Conservation (phyloP, 2,888 invertebrate genomes). For the Timema podura region DNA sequence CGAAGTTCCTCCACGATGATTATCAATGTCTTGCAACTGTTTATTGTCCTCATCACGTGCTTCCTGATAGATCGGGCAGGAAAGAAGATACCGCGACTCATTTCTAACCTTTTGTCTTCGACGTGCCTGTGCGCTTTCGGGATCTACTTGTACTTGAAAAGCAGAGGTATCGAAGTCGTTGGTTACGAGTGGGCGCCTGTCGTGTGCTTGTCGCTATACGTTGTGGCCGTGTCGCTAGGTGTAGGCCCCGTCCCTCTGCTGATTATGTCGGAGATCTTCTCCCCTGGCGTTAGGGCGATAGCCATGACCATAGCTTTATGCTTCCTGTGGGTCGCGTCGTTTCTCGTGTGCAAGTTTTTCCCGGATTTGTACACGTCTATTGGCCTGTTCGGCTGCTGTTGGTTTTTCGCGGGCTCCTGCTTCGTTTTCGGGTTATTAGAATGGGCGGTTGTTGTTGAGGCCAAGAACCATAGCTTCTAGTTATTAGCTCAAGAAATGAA, state of each 20-base stretch:
- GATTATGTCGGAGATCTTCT: constrained; percentile 25
- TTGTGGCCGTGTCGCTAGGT: constrained; percentile 23
- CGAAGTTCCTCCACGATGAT: background rate
- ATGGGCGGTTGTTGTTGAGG: constrained; percentile 47
- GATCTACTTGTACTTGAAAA: constrained; percentile 38
- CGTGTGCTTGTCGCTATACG: constrained; percentile 17
- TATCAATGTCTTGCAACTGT: background rate
- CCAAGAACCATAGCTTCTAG: constrained; percentile 44
- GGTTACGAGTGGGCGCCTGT: constrained; percentile 24
- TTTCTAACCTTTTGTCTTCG: constrained; percentile 42
- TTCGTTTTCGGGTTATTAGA: constrained; percentile 40
- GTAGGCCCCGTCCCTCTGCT: constrained; percentile 25
- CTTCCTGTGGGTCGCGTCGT: constrained; percentile 41
- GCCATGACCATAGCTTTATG: constrained; percentile 22
- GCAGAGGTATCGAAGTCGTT: constrained; percentile 26
- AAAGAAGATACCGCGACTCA: constrained; percentile 45
- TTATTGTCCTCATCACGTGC: constrained; percentile 33
- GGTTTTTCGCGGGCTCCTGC: constrained; percentile 44
- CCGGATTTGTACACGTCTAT: constrained; percentile 42
- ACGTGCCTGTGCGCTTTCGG: constrained; percentile 39
- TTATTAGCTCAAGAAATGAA: constrained; percentile 42
- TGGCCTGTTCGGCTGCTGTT: constrained; percentile 45
- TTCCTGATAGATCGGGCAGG: constrained; percentile 45
- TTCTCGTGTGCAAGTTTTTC: constrained; percentile 45
- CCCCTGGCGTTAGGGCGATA: constrained; percentile 21